phyloP scores from a whole-genome alignment of 2,113 vertebrate genomes.

The Anser cygnoides region DNA sequence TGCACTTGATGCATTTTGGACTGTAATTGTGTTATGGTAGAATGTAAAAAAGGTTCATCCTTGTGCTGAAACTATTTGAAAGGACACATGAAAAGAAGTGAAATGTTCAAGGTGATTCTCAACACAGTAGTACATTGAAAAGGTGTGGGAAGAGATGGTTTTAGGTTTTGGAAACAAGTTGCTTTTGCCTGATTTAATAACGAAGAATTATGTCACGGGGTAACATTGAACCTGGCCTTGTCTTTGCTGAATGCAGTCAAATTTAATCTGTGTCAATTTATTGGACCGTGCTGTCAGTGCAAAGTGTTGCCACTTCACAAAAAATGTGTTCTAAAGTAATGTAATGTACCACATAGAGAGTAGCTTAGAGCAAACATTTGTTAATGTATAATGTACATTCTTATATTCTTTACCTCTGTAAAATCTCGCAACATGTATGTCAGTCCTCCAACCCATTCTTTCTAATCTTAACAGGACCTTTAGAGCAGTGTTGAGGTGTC shows the following conservation, averaged over 20 bases:
- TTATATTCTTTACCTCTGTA: not conserved
- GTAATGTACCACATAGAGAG: not conserved
- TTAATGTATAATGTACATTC: not conserved
- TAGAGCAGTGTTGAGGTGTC: not conserved
- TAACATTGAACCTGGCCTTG: not conserved
- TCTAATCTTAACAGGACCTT: not conserved
- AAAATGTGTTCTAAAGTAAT: not conserved
- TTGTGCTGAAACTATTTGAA: not conserved
- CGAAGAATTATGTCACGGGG: not conserved
- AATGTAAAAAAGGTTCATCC: not conserved
- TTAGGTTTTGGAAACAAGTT: not conserved
- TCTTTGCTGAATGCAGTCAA: not conserved
- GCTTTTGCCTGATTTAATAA: not conserved
- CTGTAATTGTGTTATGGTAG: not conserved
- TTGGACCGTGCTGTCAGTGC: not conserved
- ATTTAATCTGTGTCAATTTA: not conserved
- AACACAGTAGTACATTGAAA: not conserved
- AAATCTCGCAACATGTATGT: rapidly evolving
- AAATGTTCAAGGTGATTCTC: not conserved
- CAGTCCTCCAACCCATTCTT: not conserved
- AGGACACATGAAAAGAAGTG: not conserved
- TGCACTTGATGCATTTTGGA: not conserved
- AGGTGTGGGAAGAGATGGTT: not conserved
- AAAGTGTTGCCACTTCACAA: not conserved
- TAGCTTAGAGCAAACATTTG: not conserved